A percentile compares a stretch with the other conserved stretches of the same genome.
Conservation (phyloP, 2,113 vertebrate genomes). For the Piaya cayana region DNA sequence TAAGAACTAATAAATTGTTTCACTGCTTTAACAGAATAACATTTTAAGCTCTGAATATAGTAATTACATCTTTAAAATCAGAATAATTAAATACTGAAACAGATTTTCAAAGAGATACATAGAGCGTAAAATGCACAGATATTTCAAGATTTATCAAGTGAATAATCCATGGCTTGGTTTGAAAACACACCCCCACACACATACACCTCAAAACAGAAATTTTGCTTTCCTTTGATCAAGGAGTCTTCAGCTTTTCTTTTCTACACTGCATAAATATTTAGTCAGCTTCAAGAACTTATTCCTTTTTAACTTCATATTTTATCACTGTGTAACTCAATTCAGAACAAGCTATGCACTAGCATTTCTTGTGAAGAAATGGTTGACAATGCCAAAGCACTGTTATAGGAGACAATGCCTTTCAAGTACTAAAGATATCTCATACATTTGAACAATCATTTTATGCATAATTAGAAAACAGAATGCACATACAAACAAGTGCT, state of each 20-base stretch:
- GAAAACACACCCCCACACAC: not conserved
- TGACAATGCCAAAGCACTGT: not conserved
- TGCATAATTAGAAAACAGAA: not conserved
- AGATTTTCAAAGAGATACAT: not conserved
- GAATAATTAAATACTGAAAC: not conserved
- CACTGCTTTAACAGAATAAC: not conserved
- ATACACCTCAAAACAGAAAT: not conserved
- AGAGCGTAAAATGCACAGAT: not conserved
- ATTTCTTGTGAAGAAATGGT: not conserved
- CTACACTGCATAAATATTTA: conserved; percentile 31
- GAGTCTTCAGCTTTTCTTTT: conserved; percentile 2
- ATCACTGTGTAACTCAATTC: not conserved
- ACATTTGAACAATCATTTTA: not conserved
- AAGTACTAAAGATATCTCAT: not conserved
- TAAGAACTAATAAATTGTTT: not conserved
- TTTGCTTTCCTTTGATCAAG: not conserved
- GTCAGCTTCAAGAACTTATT: conserved; percentile 30
- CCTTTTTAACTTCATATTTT: not conserved
- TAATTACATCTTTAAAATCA: not conserved
- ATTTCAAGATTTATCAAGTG: not conserved
- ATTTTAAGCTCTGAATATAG: not conserved
- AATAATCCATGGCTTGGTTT: not conserved
- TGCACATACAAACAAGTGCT: rapidly evolving
- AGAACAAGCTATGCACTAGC: not conserved
- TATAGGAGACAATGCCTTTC: not conserved